These are phyloP conservation scores for Phrixothrix hirtus DNA, from an alignment of 2,888 invertebrate species.

Conservation along the genomic window DNA sequence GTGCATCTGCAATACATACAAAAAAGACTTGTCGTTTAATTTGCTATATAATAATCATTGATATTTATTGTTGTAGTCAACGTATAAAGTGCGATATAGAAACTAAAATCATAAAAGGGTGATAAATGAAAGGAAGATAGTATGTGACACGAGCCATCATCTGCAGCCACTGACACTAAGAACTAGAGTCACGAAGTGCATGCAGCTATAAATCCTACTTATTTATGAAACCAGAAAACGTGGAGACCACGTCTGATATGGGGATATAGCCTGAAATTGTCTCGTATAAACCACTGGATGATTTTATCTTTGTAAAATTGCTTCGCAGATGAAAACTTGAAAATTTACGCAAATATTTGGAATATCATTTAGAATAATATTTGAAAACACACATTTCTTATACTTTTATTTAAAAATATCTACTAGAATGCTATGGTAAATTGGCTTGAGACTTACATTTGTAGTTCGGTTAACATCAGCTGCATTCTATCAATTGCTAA, in stretches of 20 bases:
- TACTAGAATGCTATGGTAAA: no score
- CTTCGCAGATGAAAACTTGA: conserved; percentile 21
- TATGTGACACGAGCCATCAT: conserved; percentile 50
- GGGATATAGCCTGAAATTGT: conserved; percentile 42
- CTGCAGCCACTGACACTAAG: conserved; percentile 46
- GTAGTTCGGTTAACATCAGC: background rate
- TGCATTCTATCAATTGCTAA: no score
- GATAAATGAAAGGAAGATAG: conserved; percentile 40
- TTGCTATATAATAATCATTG: no score
- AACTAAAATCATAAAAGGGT: conserved; percentile 26
- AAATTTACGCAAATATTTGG: conserved; percentile 12
- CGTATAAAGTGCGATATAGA: conserved; percentile 8
- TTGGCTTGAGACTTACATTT: background rate
- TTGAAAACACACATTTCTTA: no score
- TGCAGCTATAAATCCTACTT: conserved; percentile 55
- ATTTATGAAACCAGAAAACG: conserved; percentile 53
- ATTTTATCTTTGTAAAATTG: conserved; percentile 35
- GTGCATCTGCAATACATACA: conserved; percentile 64
- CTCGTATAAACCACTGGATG: conserved; percentile 37
- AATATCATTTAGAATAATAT: no score
- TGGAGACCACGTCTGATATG: conserved; percentile 47
- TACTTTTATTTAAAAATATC: no score
- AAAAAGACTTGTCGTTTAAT: no score
- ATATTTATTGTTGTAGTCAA: no score
- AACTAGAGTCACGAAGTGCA: conserved; percentile 53